Evolutionary conservation across 53 echinoderm and acorn worm species (phyloP).

Genomic region (Pentamera pediparva): DNA sequence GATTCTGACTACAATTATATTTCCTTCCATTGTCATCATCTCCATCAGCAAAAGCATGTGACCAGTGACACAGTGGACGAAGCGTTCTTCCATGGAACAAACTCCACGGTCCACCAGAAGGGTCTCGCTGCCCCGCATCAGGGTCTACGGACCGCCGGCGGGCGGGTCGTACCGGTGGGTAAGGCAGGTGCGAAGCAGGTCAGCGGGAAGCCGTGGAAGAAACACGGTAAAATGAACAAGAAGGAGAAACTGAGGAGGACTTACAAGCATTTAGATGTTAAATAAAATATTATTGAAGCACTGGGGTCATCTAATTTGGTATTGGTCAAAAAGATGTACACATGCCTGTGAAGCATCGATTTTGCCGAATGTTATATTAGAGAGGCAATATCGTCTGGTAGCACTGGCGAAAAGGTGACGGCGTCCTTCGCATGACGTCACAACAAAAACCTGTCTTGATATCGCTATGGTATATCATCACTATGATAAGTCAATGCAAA

Average conservation of each 20-base stretch:
- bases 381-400: no score
- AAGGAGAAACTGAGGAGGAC: slow-evolving; percentile 79
- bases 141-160: slow-evolving; percentile 32
- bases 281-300: slow-evolving; percentile 8
- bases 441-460: no score
- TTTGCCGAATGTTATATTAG: no score
- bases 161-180: background rate
- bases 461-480: no score
- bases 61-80: slow-evolving; percentile 66
- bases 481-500: no score
- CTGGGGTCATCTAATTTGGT: no score
- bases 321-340: no score
- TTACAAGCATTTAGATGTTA: slow-evolving; percentile 74
- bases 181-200: background rate
- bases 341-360: no score
- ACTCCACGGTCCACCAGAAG: slow-evolving; percentile 46
- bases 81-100: slow-evolving; percentile 63
- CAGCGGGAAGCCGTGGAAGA: slow-evolving; percentile 84
- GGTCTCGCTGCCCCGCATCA: slow-evolving; percentile 39
- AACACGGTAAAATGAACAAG: slow-evolving; percentile 77
- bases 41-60: slow-evolving; percentile 55
- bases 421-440: no score
- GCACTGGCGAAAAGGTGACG: no score
- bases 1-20: no score
- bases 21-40: no score